These are phyloP conservation scores for Tiaroga cobitis DNA, from an alignment of 2,797 vertebrate species.

Conservation along the genomic window DNA sequence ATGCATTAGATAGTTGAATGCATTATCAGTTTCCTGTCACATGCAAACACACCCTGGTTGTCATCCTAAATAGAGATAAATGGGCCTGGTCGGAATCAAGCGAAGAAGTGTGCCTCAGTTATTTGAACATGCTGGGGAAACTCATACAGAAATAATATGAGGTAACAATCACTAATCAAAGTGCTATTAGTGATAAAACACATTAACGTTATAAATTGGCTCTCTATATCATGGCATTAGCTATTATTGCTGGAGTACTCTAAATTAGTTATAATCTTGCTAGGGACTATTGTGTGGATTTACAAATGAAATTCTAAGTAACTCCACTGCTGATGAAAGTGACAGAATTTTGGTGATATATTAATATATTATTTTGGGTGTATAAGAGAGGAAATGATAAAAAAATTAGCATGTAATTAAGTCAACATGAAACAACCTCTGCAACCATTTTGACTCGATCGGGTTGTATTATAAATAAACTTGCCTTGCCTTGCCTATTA, in stretches of 20 bases:
- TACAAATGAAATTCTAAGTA: not conserved
- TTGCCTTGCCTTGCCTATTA: too few species aligned
- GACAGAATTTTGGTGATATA: slow-evolving; percentile 4
- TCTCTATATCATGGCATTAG: not conserved
- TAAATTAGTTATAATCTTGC: slow-evolving; percentile 9
- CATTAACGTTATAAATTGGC: slow-evolving; percentile 19
- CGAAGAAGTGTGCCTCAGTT: slow-evolving; percentile 69
- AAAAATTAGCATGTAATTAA: not conserved
- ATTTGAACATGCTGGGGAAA: slow-evolving; percentile 59
- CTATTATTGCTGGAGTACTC: not conserved
- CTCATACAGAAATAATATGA: slow-evolving; percentile 30
- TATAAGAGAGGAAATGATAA: not conserved
- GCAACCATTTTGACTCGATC: not conserved
- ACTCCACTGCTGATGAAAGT: slow-evolving; percentile 1
- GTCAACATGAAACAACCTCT: slow-evolving; percentile 8
- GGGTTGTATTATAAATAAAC: too few species aligned
- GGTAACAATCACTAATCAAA: slow-evolving; percentile 49
- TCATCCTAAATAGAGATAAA: slow-evolving; percentile 79
- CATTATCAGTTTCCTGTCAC: slow-evolving; percentile 54
- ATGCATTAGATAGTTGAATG: not conserved
- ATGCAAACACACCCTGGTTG: slow-evolving; percentile 71
- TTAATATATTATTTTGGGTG: not conserved
- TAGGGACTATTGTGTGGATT: slow-evolving; percentile 4
- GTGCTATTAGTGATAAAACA: slow-evolving; percentile 21
- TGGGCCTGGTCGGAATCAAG: slow-evolving; percentile 72